Base-by-base conservation (phyloP, 2,888 invertebrate genomes). In the Dryobota labecula region DNA sequence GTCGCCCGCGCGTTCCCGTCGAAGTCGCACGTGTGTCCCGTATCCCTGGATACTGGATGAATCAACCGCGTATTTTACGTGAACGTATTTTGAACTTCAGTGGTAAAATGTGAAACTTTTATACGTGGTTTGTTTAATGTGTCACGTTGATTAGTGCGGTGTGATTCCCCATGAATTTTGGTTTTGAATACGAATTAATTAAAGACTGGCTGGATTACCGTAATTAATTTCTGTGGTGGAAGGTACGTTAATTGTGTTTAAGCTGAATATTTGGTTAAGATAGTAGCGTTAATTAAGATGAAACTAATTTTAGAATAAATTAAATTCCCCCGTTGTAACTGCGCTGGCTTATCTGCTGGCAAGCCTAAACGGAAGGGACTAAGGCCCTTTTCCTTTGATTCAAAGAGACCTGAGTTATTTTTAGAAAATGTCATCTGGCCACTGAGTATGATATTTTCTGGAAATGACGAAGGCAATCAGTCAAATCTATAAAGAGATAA, bases 1-100 rank as follows among this genome's bases (percentile, higher is more conserved):
- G 92, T 92, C 87, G 89, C 85, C 84, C 87, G 88, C 89, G 88
- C 81, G 88, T 85, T 77, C 68, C 76, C 80, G 82, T 36, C 57
- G 63, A 51, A 27, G 11, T 8, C 36, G 68, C 76, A 68, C 85
- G 89, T 70, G 83, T 83, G 61, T 67, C 69, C 64, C 77, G 67
- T 58, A 60, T 70, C n/a, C 20, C 41, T 18, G 47, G 67, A 69
- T 51, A 62, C 69, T 68, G 54, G 63, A 61, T 72, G 69, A 67
- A 61, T 76, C 51, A 83, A 84, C 76, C 84, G 80, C 82, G 79
- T 81, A 80, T 70, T 69, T 70, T 65, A 74, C 74, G 75, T 77
- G 65, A 79, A 66, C 77, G 78, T 79, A 80, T 75, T 76, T 73
- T 76, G 62, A 87, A 87, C 86, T 86, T 80, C 72, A 84, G 86